Evolutionary conservation across 2,113 vertebrate species (phyloP).

Genomic region (Turdus rufiventris): DNA sequence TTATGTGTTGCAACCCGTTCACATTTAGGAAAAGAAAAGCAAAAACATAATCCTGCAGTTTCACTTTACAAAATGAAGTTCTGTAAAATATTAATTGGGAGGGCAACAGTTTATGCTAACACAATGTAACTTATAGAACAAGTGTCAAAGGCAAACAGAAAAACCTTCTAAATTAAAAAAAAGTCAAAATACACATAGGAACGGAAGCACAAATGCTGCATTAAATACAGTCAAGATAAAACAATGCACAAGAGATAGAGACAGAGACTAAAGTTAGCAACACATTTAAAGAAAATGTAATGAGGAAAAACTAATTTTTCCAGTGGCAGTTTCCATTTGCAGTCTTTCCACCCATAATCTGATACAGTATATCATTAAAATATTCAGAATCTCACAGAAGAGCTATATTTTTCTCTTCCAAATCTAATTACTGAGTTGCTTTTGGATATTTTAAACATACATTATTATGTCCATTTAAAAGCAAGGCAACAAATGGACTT

Average conservation of each 20-base stretch:
- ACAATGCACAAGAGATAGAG: constrained; percentile 30
- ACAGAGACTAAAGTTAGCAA: constrained; percentile 38
- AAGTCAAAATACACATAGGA: constrained; percentile 71
- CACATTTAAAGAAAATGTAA: constrained; percentile 55
- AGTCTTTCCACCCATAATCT: constrained; percentile 72
- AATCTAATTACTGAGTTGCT: constrained; percentile 10
- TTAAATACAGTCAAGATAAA: constrained; percentile 72
- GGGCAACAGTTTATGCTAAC: constrained; percentile 54
- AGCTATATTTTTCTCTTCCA: constrained; percentile 49
- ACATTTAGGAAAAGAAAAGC: constrained; percentile 61
- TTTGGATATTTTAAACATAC: constrained; percentile 65
- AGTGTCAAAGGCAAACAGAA: constrained; percentile 72
- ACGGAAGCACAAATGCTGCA: constrained; percentile 71
- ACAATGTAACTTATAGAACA: constrained; percentile 73
- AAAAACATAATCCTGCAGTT: constrained; percentile 65
- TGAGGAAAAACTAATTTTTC: neutral
- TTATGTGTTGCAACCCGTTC: constrained; percentile 65
- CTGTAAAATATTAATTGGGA: constrained; percentile 67
- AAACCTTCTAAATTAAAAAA: constrained; percentile 61
- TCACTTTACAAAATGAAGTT: constrained; percentile 73
- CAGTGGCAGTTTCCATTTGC: constrained; percentile 50
- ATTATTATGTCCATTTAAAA: constrained; percentile 63
- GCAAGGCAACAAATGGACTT: constrained; percentile 64
- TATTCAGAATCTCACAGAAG: constrained; percentile 59
- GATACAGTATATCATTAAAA: constrained; percentile 58